Evolutionary conservation across 1,140 invertebrate species (phyloP).

Genomic region (Carposina sasakii): DNA sequence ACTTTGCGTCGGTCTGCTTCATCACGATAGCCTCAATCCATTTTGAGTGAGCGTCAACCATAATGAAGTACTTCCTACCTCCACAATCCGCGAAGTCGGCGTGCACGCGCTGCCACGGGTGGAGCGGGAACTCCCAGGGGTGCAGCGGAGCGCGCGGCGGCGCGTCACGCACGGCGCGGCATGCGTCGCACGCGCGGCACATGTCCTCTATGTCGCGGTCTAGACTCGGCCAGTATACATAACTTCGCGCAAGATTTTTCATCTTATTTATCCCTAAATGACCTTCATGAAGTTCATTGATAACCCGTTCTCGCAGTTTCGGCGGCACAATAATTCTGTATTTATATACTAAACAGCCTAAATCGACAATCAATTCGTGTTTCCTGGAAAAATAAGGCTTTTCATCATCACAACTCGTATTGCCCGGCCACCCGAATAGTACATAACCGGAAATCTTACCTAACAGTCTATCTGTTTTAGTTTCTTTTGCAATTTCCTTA

Average conservation of each 20-base stretch:
- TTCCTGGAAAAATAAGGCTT: conserved; percentile 10
- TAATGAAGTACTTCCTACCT: not conserved
- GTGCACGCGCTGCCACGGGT: not conserved
- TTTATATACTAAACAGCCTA: conserved; percentile 18
- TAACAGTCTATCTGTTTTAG: conserved; percentile 3
- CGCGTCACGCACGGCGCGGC: not conserved
- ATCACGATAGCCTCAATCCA: not conserved
- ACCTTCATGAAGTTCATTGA: conserved; percentile 44
- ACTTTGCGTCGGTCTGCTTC: not conserved
- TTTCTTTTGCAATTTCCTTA: not conserved
- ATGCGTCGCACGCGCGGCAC: not conserved
- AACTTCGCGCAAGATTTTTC: conserved; percentile 62
- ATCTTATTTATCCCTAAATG: conserved; percentile 66
- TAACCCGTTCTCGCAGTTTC: conserved; percentile 23
- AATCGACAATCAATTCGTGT: conserved; percentile 9
- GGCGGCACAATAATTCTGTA: conserved; percentile 42
- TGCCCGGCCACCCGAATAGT: conserved; percentile 12
- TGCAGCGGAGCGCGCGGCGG: not conserved
- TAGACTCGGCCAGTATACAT: conserved; percentile 64
- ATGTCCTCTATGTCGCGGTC: conserved; percentile 52
- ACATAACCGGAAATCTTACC: conserved; percentile 11
- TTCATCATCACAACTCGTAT: not conserved
- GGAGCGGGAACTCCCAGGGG: not conserved
- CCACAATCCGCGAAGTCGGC: not conserved
- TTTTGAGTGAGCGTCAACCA: not conserved